Percentiles rank a stretch among this genome's conserved stretches.
Conservation (phyloP, 2,888 invertebrate genomes). For the Stegana nigrithorax region DNA sequence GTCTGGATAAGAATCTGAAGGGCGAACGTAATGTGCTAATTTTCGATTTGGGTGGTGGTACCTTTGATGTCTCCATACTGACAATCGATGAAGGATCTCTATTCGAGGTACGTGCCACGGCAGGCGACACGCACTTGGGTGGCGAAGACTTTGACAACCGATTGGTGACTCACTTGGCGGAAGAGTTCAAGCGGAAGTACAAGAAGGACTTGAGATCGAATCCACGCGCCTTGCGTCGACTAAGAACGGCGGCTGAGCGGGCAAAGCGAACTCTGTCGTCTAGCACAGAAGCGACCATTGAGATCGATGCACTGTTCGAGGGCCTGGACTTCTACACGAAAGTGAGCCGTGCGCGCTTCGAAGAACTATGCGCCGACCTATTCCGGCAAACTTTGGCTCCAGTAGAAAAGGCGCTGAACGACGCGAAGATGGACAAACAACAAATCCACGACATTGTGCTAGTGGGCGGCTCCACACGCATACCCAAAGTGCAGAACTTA, state of each 20-base stretch:
- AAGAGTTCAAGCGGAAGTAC: slow-evolving; percentile 86
- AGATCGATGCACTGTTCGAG: slow-evolving; percentile 81
- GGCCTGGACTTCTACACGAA: slow-evolving; percentile 80
- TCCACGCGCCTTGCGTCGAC: slow-evolving; percentile 76
- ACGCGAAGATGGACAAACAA: slow-evolving; percentile 82
- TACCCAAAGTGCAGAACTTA: slow-evolving; percentile 82
- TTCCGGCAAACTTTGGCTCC: slow-evolving; percentile 81
- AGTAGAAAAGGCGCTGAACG: slow-evolving; percentile 81
- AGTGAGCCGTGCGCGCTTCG: slow-evolving; percentile 80
- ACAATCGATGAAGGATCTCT: slow-evolving; percentile 90
- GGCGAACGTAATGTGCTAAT: slow-evolving; percentile 87
- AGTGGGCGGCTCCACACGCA: slow-evolving; percentile 84
- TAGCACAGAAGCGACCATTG: slow-evolving; percentile 70
- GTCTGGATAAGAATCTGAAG: slow-evolving; percentile 84
- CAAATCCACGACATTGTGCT: slow-evolving; percentile 82
- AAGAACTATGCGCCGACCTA: slow-evolving; percentile 79
- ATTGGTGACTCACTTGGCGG: slow-evolving; percentile 86
- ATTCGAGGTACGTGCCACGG: slow-evolving; percentile 93
- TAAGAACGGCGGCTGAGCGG: slow-evolving; percentile 82
- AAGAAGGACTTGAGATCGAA: slow-evolving; percentile 77
- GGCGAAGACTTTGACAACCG: slow-evolving; percentile 92
- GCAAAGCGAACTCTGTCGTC: slow-evolving; percentile 79
- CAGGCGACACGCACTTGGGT: slow-evolving; percentile 92
- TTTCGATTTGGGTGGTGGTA: slow-evolving; percentile 77
- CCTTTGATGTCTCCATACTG: slow-evolving; percentile 94